Evolutionary conservation across 2,888 invertebrate species (phyloP), one percentile per base, ranked within the genome.

Genomic region (Apomyelois bistriatella): DNA sequence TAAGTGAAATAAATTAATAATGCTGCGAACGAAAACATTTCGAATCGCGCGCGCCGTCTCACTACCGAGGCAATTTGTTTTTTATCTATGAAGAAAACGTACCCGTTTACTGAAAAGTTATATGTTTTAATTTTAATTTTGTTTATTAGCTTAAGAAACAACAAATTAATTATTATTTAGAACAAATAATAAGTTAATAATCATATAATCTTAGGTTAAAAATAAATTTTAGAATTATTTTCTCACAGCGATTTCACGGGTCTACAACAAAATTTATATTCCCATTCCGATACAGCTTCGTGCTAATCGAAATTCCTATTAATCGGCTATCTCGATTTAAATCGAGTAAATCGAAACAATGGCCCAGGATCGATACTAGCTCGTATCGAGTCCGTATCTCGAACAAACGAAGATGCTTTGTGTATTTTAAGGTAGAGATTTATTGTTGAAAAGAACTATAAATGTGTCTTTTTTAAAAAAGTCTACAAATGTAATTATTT

Each of bases 311-410:
- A 52, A 40, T 50, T 50, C 49, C 28, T 60, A 61, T 60, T 59
- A 62, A 60, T 62, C 59, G 59, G 35, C 38, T 58, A 62, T 65
- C 63, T 60, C 56, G 50, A 61, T 59, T 58, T 66, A 69, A 65
- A 65, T 69, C 71, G 66, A 64, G 58, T 62, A 62, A 65, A 64
- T 64, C 63, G 66, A 66, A 75, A 76, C 76, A 75, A 75, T 75
- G 70, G 62, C 22, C 58, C 60, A 60, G 57, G 59, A 66, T 64
- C 64, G 65, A 61, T 64, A 60, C 53, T 59, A 62, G 61, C 62
- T 64, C 58, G 62, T 64, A 66, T 57, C 60, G 62, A 59, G 58
- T 57, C 61, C 30, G 49, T 40, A 66, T 69, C 66, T 61, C 60
- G 57, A 57, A 65, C 61, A 66, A 58, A 62, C 56, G 58, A 54